A percentile compares a stretch with the other conserved stretches of the same genome.
These are phyloP conservation scores for Silurus glanis DNA, from an alignment of 2,113 vertebrate genomes.

Conservation along the genomic window DNA sequence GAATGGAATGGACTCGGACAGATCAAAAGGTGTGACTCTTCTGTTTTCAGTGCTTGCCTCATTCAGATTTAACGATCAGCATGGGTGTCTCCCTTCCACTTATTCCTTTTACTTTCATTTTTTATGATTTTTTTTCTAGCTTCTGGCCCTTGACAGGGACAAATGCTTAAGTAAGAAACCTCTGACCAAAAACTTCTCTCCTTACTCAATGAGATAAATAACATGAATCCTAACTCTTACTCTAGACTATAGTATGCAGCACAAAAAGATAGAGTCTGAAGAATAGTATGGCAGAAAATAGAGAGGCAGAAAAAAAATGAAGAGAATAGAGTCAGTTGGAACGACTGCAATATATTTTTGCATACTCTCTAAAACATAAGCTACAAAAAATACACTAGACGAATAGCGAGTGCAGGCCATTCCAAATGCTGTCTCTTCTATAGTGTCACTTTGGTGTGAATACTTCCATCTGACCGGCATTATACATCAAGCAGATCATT, in stretches of 20 bases:
- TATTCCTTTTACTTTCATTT: slow-evolving; percentile 11
- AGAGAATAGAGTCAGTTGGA: neutral
- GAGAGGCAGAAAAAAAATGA: neutral
- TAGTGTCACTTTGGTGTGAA: neutral
- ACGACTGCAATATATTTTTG: neutral
- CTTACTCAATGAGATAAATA: slow-evolving; percentile 24
- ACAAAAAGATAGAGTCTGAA: neutral
- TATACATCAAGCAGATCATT: slow-evolving; percentile 3
- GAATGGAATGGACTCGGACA: neutral
- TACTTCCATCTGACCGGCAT: neutral
- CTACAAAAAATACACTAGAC: neutral
- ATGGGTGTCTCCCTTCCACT: neutral
- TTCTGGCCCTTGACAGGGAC: slow-evolving; percentile 26
- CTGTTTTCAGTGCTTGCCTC: neutral
- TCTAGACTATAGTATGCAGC: neutral
- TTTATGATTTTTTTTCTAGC: slow-evolving; percentile 11
- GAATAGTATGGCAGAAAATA: neutral
- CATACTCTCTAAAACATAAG: neutral
- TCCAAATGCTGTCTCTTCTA: neutral
- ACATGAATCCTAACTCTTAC: neutral
- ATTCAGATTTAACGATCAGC: slow-evolving; percentile 16
- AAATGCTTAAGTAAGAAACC: slow-evolving; percentile 18
- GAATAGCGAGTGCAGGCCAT: neutral
- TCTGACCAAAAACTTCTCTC: slow-evolving; percentile 26
- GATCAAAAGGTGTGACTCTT: slow-evolving; percentile 8